Conservation (phyloP, 2,888 invertebrate genomes). For the Zygaena filipendulae region DNA sequence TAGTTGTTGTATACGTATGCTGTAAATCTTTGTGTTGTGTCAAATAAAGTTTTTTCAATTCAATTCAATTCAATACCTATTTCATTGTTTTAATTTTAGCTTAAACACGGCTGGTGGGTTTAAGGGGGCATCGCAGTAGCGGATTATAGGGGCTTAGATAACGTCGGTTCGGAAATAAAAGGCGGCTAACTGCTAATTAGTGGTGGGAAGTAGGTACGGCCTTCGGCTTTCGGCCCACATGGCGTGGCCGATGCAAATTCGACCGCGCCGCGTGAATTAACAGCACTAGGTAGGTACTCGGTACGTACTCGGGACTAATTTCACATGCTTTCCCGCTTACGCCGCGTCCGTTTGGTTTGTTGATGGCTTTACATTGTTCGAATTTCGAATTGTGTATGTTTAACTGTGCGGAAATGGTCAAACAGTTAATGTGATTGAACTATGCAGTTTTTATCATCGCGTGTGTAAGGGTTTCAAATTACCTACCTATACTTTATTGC, state of each 20-base stretch:
- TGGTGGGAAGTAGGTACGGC: constrained; percentile 17
- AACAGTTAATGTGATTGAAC: background rate
- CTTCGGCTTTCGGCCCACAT: constrained; percentile 19
- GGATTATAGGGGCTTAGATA: constrained; percentile 56
- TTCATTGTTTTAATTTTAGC: no score
- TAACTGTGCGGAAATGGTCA: no score
- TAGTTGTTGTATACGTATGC: no score
- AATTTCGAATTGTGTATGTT: background rate
- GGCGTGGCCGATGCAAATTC: constrained; percentile 40
- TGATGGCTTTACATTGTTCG: background rate
- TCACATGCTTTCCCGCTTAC: constrained; percentile 18
- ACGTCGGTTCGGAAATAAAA: constrained; percentile 57
- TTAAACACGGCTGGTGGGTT: constrained; percentile 22
- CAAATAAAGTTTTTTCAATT: no score
- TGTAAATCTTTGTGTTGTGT: no score
- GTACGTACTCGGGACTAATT: constrained; percentile 18
- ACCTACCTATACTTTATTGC: no score
- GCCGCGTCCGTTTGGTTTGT: background rate
- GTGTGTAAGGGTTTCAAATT: no score
- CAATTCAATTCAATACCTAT: no score
- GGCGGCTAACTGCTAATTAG: constrained; percentile 56
- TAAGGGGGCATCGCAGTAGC: constrained; percentile 42
- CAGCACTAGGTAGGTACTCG: constrained; percentile 12
- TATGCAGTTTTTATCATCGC: background rate
- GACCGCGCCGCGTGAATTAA: constrained; percentile 33